phyloP scores from a whole-genome alignment of 2,888 invertebrate species.

The Anaspis maculata region DNA sequence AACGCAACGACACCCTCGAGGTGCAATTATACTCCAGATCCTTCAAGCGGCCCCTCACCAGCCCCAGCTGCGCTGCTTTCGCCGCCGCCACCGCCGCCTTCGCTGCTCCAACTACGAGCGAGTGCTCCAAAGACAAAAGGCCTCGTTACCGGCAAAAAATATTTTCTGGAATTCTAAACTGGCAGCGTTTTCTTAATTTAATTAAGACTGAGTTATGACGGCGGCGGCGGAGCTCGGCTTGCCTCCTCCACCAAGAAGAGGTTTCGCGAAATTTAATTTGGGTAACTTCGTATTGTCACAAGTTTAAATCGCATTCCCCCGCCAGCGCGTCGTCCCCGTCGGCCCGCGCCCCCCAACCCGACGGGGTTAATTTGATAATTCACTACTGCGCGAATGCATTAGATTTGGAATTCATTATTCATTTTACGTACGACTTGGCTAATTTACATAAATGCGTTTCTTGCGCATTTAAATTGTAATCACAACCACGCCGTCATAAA shows the following conservation, averaged over 20 bases:
- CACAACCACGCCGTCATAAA: slow-evolving; percentile 19
- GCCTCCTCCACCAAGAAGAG: too few species aligned
- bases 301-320: slow-evolving; percentile 32
- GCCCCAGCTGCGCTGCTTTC: slow-evolving; percentile 36
- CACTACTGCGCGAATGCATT: slow-evolving; percentile 29
- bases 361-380: slow-evolving; percentile 32
- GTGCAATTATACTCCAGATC: slow-evolving; percentile 36
- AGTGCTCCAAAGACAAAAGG: slow-evolving; percentile 33
- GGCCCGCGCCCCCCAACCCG: too few species aligned
- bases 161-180: slow-evolving; percentile 24
- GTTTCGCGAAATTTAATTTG: slow-evolving; percentile 38
- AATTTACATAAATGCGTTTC: slow-evolving; percentile 29
- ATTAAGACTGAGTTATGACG: slow-evolving; percentile 27
- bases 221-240: too few species aligned
- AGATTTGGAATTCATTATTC: slow-evolving; percentile 31
- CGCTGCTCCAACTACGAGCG: too few species aligned
- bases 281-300: slow-evolving; percentile 39
- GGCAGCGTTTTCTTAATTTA: slow-evolving; percentile 33
- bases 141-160: slow-evolving; percentile 37
- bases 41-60: slow-evolving; percentile 31
- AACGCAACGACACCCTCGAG: slow-evolving; percentile 34
- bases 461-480: slow-evolving; percentile 21
- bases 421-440: slow-evolving; percentile 25
- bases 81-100: too few species aligned
- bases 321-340: slow-evolving; percentile 19